Conservation (phyloP, 2,797 vertebrate species). For the Enteromius trimaculatus region DNA sequence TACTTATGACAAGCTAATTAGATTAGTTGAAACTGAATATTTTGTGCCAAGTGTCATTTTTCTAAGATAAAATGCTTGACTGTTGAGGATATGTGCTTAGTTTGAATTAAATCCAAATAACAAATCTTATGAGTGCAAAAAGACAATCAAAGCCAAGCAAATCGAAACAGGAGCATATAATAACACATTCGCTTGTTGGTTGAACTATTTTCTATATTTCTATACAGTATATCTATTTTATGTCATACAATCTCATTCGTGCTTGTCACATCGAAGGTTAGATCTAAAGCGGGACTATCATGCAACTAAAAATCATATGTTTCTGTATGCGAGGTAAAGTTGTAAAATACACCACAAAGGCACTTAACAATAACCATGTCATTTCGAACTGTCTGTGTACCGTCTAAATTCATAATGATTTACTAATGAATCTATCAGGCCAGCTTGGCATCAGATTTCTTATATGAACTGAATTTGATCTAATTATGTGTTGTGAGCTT, state of each 20-base stretch:
- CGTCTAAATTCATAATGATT: not conserved
- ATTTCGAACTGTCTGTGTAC: not conserved
- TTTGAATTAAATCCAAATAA: slow-evolving; percentile 26
- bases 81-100: not conserved
- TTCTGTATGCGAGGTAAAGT: not conserved
- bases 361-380: not conserved
- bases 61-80: slow-evolving; percentile 4
- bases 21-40: not conserved
- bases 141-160: not conserved
- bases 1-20: slow-evolving; percentile 21
- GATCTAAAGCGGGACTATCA: not conserved
- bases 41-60: slow-evolving; percentile 9
- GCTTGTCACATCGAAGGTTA: not conserved
- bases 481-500: not conserved
- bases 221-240: too few relatives aligned
- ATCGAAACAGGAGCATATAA: not conserved
- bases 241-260: too few relatives aligned
- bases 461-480: not conserved
- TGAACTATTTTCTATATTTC: not conserved
- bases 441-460: not conserved
- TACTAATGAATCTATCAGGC: not conserved
- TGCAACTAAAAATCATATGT: not conserved
- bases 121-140: not conserved
- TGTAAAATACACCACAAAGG: not conserved
- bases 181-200: not conserved